Base-by-base conservation (phyloP, 1,140 invertebrate species). In the Leptopilina boulardi region DNA sequence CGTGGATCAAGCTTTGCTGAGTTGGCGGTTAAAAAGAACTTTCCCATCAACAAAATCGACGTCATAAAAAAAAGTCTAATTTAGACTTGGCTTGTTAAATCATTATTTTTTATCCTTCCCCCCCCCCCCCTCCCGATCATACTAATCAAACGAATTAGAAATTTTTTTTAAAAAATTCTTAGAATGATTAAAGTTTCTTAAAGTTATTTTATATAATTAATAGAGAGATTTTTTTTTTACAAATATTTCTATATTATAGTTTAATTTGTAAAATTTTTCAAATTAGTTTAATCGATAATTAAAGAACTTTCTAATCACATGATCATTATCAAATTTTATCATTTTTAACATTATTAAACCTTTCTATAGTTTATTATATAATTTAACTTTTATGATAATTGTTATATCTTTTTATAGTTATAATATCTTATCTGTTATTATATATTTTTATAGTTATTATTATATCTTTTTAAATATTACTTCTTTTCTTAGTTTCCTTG, bases 1-100 rank as follows among this genome's bases (percentile, higher is more conserved):
- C 59, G 59, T 15, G 26, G 59, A 30, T 66, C 23, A 66, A 66
- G 23, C 59, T 66, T 66, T 30, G 59, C 59, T 66, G 59, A 66
- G 59, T 30, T 66, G 26, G 13, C 59, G 59, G 59, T 66, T 66
- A n/a, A 30, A 30, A 34, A 66, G 59, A 66, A 66, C 59, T 23
- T 66, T 66, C 11, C 59, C 26, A 66, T 66, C 23, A 66, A 66
- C 15, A 66, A 66, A n/a, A 66, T 66, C 59, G 15, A 23, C 26
- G 26, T 30, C 26, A 66, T 66, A 66, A 66, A 38, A n/a, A n/a
- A 66, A 66, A 30, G 59, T 66, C 59, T 66, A 66, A 66, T 66
- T 66, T 30, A 30, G 13, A 6, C 59, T n/a, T 66, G 26, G 11
- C 21, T 66, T 66, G 59, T 66, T 34, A 66, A 23, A 4, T 66